These are phyloP conservation scores for Drosophila ironensis DNA, from an alignment of 1,140 invertebrate genomes.

Conservation along the genomic window DNA sequence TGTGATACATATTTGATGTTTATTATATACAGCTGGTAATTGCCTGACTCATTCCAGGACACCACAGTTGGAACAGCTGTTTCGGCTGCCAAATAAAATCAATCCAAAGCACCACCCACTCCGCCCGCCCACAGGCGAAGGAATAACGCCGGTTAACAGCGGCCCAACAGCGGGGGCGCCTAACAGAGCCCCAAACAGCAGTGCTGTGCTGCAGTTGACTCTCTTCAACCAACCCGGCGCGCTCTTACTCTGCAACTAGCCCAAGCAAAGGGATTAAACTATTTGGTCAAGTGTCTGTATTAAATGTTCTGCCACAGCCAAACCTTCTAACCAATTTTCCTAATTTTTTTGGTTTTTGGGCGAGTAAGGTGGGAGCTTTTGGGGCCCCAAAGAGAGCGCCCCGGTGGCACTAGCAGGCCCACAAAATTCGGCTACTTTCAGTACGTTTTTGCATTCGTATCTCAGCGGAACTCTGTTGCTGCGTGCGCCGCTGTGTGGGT, in stretches of 20 bases:
- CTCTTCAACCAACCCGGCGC: too few relatives aligned
- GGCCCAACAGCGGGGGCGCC: conserved; percentile 5
- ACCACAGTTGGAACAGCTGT: too few relatives aligned
- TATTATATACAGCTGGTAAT: too few relatives aligned
- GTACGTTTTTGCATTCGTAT: conserved; percentile 46
- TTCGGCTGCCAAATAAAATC: too few relatives aligned
- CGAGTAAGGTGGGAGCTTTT: not conserved
- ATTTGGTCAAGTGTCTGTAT: too few relatives aligned
- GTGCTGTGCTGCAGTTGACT: conserved; percentile 16
- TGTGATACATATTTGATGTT: too few relatives aligned
- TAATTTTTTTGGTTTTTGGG: not conserved
- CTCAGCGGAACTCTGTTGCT: conserved; percentile 16
- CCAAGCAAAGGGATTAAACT: too few relatives aligned
- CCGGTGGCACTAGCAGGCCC: not conserved
- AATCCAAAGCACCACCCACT: too few relatives aligned
- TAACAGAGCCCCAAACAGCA: conserved; percentile 39
- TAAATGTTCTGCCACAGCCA: too few relatives aligned
- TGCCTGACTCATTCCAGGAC: too few relatives aligned
- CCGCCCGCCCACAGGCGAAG: not conserved
- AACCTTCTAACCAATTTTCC: too few relatives aligned
- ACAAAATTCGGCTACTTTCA: conserved; percentile 52
- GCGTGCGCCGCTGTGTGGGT: conserved; percentile 16
- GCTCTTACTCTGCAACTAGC: not conserved
- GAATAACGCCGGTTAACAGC: conserved; percentile 8
- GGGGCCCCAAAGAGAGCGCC: not conserved